A percentile compares a stretch with the other conserved stretches of the same genome.
These are phyloP conservation scores for Ceyx margarethae DNA, from an alignment of 2,113 vertebrate genomes.

Conservation along the genomic window DNA sequence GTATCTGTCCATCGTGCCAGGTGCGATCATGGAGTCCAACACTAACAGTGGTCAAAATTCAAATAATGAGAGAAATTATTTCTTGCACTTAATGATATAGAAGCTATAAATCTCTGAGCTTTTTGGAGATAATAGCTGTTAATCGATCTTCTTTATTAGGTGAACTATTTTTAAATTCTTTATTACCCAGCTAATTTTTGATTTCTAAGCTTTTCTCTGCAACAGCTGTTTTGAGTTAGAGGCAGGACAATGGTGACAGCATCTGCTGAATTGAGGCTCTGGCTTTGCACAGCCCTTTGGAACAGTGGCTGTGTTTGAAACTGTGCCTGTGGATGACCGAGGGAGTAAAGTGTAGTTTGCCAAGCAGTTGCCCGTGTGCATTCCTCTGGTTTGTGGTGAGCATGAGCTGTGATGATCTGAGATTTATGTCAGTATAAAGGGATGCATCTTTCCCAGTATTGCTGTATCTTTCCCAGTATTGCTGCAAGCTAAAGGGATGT, in stretches of 20 bases:
- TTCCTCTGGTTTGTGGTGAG: neutral
- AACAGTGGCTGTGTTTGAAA: neutral
- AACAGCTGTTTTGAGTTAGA: neutral
- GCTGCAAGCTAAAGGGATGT: neutral
- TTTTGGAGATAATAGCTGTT: neutral
- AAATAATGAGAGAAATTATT: neutral
- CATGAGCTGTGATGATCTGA: neutral
- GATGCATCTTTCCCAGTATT: neutral
- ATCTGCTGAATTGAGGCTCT: neutral
- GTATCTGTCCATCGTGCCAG: neutral
- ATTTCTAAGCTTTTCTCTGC: neutral
- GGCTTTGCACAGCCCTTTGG: neutral
- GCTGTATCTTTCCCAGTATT: neutral
- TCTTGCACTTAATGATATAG: neutral
- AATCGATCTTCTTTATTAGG: neutral
- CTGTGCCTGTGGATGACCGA: neutral
- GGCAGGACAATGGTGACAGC: neutral
- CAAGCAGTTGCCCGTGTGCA: neutral
- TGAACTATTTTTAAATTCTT: neutral
- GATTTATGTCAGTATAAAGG: neutral
- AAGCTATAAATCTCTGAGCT: neutral
- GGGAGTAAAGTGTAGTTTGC: neutral
- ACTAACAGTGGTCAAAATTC: neutral
- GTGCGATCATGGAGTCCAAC: accelerated
- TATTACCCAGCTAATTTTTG: neutral